Percentiles rank a stretch among this genome's conserved stretches.
phyloP scores from a whole-genome alignment of 2,888 invertebrate genomes.

The Agapetus fuscipes region DNA sequence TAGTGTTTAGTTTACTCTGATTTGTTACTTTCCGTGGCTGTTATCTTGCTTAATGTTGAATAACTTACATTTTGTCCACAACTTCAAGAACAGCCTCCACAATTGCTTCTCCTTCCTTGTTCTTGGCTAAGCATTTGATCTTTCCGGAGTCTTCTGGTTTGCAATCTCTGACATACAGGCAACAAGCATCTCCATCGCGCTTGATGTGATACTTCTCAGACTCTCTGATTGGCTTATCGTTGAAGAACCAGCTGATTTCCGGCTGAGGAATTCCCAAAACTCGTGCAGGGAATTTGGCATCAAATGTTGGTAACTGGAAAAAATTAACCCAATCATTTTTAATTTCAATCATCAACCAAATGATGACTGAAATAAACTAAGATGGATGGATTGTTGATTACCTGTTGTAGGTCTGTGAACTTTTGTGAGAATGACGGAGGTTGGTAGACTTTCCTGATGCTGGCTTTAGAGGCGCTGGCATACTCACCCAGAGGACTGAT shows the following conservation, averaged over 20 bases:
- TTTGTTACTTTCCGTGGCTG: too few species aligned
- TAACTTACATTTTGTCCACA: constrained; percentile 73
- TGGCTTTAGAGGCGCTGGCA: constrained; percentile 55
- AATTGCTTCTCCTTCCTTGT: constrained; percentile 68
- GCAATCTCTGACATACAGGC: constrained; percentile 64
- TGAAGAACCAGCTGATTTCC: constrained; percentile 78
- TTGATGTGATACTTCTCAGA: constrained; percentile 63
- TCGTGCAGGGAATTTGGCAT: constrained; percentile 75
- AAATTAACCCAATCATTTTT: constrained; percentile 6
- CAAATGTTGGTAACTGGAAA: constrained; percentile 57
- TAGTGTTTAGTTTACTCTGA: too few species aligned
- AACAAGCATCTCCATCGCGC: constrained; percentile 70
- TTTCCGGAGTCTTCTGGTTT: constrained; percentile 57
- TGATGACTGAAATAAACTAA: constrained; percentile 1
- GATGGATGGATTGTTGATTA: too few species aligned
- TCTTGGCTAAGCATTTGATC: constrained; percentile 69
- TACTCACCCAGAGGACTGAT: constrained; percentile 72
- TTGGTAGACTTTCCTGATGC: constrained; percentile 70
- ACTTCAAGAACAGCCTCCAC: constrained; percentile 68
- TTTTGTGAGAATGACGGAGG: constrained; percentile 72
- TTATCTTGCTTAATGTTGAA: too few species aligned
- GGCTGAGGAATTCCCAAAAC: constrained; percentile 76
- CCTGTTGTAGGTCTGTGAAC: constrained; percentile 58
- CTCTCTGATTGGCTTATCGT: constrained; percentile 61
- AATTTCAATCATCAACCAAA: not conserved